These are phyloP conservation scores for Euborellia annulipes DNA, from an alignment of 1,140 invertebrate genomes.

Conservation along the genomic window DNA sequence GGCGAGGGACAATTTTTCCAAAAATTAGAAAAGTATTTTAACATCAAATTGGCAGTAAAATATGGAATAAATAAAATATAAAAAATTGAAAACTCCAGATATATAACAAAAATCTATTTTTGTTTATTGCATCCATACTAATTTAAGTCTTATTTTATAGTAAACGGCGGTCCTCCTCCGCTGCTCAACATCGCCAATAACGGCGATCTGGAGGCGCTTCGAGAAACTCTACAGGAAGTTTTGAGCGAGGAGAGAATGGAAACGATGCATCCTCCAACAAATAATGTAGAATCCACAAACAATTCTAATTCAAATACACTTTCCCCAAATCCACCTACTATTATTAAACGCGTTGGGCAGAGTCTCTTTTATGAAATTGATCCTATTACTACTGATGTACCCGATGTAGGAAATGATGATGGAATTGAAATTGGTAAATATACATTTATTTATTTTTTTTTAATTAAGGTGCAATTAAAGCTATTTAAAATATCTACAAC, in stretches of 20 bases:
- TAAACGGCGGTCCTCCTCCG: constrained; percentile 27
- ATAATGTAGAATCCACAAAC: neutral
- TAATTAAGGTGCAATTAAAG: no score
- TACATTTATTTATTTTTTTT: no score
- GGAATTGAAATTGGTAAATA: constrained; percentile 46
- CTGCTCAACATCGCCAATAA: constrained; percentile 57
- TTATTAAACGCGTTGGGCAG: constrained; percentile 16
- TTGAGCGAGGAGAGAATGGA: constrained; percentile 30
- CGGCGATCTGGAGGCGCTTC: constrained; percentile 52
- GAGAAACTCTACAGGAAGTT: constrained; percentile 56
- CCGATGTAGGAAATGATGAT: constrained; percentile 61
- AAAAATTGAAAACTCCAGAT: no score
- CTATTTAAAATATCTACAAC: no score
- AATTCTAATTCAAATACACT: neutral
- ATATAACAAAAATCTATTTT: neutral
- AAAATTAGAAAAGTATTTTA: no score
- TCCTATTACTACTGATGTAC: constrained; percentile 42
- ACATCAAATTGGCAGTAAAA: no score
- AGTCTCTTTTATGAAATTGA: constrained; percentile 30
- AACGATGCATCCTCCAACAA: neutral
- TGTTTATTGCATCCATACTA: no score
- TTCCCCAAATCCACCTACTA: constrained; percentile 6
- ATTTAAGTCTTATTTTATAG: no score
- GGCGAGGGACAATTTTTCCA: no score
- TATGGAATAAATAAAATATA: no score